Conservation (phyloP, 2,113 vertebrate species). For the Argyrosomus japonicus region DNA sequence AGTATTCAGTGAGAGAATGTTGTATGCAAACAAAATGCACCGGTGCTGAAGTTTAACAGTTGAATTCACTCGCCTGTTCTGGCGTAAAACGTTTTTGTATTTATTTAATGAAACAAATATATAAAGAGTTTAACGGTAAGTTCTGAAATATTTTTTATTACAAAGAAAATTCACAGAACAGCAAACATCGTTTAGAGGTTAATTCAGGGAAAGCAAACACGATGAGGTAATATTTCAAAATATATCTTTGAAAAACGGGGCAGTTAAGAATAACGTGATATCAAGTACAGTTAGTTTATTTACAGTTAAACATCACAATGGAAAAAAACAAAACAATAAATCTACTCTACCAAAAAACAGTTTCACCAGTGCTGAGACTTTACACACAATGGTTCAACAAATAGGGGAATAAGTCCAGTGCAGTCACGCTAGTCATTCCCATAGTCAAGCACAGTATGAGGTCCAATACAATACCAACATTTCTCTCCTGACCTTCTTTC, state of each 20-base stretch:
- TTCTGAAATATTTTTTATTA: conserved; percentile 85
- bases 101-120: conserved; percentile 9
- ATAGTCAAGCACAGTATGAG: conserved; percentile 75
- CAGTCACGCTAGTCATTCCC: conserved; percentile 69
- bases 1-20: background rate
- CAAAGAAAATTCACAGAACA: conserved; percentile 89
- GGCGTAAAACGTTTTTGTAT: background rate
- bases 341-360: conserved; percentile 81
- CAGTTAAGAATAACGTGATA: conserved; percentile 83
- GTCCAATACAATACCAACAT: conserved; percentile 72
- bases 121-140: conserved; percentile 24
- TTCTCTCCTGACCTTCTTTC: conserved; percentile 50
- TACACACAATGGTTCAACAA: conserved; percentile 77
- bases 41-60: background rate
- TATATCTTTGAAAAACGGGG: conserved; percentile 88
- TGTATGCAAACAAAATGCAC: background rate
- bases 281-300: conserved; percentile 82
- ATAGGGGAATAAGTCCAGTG: conserved; percentile 67
- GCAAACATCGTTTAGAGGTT: conserved; percentile 85
- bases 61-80: conserved; percentile 34
- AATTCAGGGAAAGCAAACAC: conserved; percentile 87
- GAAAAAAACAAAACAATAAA: conserved; percentile 78
- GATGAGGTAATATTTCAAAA: conserved; percentile 85
- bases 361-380: conserved; percentile 88
- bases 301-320: conserved; percentile 84